Evolutionary conservation across 2,113 vertebrate genomes (phyloP), one percentile per base, ranked within the genome.

Genomic region (Blennius ocellaris): DNA sequence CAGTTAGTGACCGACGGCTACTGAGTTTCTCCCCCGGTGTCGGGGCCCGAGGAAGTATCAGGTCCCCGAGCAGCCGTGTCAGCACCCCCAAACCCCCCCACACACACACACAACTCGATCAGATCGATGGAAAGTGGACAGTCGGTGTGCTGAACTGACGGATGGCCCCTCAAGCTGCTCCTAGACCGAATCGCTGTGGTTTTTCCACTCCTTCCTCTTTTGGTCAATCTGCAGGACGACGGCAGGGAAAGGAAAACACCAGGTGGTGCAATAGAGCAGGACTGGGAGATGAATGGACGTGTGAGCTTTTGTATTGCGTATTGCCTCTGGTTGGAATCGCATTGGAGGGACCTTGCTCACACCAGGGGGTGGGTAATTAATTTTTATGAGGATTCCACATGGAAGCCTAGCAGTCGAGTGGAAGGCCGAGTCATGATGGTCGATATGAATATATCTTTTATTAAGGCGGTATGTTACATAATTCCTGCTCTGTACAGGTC

Each of bases 231-330:
- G 11, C 60, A 76, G 4, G 41, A 57, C 80, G 49, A 41, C 58
- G 37, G 58, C 11, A 14, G 56, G 54, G 15, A 62, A 47, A 50
- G 64, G 21, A 30, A 73, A 77, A 84, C 83, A 87, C 74, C 79
- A 84, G 89, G 83, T 81, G 83, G 87, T 82, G 71, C 80, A 84
- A 71, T 59, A 72, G 84, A 81, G 80, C 72, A 57, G 47, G 77
- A 51, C 51, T 58, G 72, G 11, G 11, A 57, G 62, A 30, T 60
- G 62, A 64, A 68, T 69, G 76, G 39, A 51, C 8, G 7, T 47
- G 43, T 69, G 44, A 40, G 63, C 45, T 5, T 11, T 30, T 30
- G 52, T 11, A 17, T 73, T n/a, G n/a, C n/a, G 50, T 38, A 37
- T 52, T 9, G 6, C 37, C 55, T 44, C 14, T 40, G 6, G 11